phyloP scores from a whole-genome alignment of 1,140 invertebrate species.

The Pinna nobilis region DNA sequence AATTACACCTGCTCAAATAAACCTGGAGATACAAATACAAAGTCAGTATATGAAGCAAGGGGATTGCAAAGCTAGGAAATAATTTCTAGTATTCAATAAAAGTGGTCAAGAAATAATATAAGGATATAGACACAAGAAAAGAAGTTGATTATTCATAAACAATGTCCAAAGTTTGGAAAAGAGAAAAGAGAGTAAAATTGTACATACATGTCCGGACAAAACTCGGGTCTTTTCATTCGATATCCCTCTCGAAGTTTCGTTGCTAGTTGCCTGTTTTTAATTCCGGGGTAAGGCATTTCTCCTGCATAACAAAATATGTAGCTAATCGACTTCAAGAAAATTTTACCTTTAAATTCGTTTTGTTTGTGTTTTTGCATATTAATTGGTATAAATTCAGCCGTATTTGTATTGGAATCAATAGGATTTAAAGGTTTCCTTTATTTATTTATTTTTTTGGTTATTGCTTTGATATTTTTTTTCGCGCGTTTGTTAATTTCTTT shows the following conservation, averaged over 20 bases:
- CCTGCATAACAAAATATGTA: slow-evolving; percentile 56
- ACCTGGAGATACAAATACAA: too few species aligned
- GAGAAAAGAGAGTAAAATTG: too few species aligned
- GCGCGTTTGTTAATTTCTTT: neutral
- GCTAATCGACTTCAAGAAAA: neutral
- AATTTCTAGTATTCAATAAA: too few species aligned
- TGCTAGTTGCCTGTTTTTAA: slow-evolving; percentile 85
- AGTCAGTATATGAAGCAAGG: too few species aligned
- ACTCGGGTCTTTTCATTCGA: slow-evolving; percentile 53
- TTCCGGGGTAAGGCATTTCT: slow-evolving; percentile 85
- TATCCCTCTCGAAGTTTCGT: slow-evolving; percentile 67
- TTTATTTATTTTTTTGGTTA: neutral
- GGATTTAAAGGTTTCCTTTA: neutral
- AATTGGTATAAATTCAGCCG: neutral
- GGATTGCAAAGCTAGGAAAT: too few species aligned
- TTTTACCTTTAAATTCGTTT: neutral
- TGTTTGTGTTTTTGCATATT: neutral
- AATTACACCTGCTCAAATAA: too few species aligned
- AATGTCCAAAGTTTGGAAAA: too few species aligned
- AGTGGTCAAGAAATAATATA: too few species aligned
- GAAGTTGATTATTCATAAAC: too few species aligned
- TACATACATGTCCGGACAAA: too few species aligned
- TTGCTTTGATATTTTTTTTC: neutral
- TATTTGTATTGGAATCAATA: neutral
- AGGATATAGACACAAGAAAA: too few species aligned